Evolutionary conservation across 2,888 invertebrate genomes (phyloP).

Genomic region (Ethmia dodecea): DNA sequence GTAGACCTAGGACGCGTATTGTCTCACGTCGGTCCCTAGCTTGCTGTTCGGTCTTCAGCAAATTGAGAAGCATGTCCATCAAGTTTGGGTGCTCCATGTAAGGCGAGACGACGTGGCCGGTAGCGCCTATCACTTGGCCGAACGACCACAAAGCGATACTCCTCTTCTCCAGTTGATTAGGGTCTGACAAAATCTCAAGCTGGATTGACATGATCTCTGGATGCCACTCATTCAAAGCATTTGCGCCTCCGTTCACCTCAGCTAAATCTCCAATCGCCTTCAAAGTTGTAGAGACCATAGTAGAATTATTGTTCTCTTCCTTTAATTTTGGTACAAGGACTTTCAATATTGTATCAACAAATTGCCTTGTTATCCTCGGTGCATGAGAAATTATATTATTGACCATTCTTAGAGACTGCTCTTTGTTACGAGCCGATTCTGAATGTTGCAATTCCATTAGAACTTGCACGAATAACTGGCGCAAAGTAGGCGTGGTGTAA

Average conservation of each 20-base stretch:
- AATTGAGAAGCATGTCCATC: constrained; percentile 93
- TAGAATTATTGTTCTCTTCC: constrained; percentile 92
- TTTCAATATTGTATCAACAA: constrained; percentile 95
- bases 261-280: constrained; percentile 97
- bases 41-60: constrained; percentile 96
- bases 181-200: constrained; percentile 95
- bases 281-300: constrained; percentile 93
- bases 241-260: constrained; percentile 90
- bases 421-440: constrained; percentile 96
- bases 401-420: constrained; percentile 96
- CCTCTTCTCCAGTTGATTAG: constrained; percentile 94
- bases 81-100: constrained; percentile 95
- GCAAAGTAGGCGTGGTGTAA: constrained; percentile 96
- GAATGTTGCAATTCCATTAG: constrained; percentile 96
- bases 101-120: constrained; percentile 96
- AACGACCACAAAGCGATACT: constrained; percentile 97
- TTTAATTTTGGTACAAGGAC: constrained; percentile 93
- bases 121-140: constrained; percentile 96
- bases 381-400: constrained; percentile 97
- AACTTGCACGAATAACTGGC: constrained; percentile 94
- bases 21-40: constrained; percentile 91
- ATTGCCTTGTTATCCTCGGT: constrained; percentile 94
- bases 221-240: constrained; percentile 93
- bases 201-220: constrained; percentile 92
- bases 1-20: constrained; percentile 93